phyloP scores from a whole-genome alignment of 2,113 vertebrate species.

The Eolophus roseicapilla region DNA sequence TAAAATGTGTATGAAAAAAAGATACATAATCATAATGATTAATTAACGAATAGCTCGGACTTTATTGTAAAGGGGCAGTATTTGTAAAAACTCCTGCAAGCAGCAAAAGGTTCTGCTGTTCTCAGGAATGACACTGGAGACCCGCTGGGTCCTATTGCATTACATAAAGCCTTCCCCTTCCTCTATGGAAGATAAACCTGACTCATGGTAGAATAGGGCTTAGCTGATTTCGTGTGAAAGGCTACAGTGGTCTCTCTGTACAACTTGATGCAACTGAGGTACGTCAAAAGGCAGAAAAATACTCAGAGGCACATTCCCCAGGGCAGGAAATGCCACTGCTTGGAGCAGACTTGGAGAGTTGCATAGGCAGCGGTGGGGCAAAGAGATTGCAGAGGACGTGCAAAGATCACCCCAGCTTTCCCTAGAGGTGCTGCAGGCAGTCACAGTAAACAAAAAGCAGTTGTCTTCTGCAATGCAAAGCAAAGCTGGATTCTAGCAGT shows the following conservation, averaged over 20 bases:
- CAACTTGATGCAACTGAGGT: background rate
- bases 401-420: background rate
- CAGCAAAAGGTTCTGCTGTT: background rate
- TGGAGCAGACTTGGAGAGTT: background rate
- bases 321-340: background rate
- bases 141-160: background rate
- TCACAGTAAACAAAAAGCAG: background rate
- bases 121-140: background rate
- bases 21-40: background rate
- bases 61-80: background rate
- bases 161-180: background rate
- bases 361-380: no score
- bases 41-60: background rate
- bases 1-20: background rate
- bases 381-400: background rate
- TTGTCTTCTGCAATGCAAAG: background rate
- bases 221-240: background rate
- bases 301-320: background rate
- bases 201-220: background rate
- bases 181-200: background rate
- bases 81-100: background rate
- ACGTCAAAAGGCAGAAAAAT: background rate
- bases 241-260: background rate
- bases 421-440: background rate
- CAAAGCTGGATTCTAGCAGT: background rate